phyloP scores from a whole-genome alignment of 2,888 invertebrate species.

The Mimumesa dahlbomi region DNA sequence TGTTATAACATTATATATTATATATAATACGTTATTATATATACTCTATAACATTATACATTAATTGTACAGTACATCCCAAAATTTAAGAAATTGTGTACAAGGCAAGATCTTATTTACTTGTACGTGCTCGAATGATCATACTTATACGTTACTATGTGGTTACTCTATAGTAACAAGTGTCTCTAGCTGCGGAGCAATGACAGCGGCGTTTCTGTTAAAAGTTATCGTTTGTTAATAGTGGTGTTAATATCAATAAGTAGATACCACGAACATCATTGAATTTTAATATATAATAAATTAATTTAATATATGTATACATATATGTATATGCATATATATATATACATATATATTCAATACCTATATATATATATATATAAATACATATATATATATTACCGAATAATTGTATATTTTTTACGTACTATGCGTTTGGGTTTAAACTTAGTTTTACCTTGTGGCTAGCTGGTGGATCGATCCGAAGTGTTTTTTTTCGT shows the following conservation, averaged over 20 bases:
- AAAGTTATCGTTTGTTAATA: slow-evolving; percentile 60
- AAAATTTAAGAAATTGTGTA: slow-evolving; percentile 43
- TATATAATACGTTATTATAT: slow-evolving; percentile 33
- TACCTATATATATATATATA: too few relatives aligned
- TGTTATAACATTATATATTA: slow-evolving; percentile 39
- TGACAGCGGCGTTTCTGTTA: slow-evolving; percentile 60
- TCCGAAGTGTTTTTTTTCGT: slow-evolving; percentile 75
- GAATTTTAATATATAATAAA: slow-evolving; percentile 45
- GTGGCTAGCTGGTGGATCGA: slow-evolving; percentile 78
- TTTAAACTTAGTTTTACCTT: slow-evolving; percentile 79
- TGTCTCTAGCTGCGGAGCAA: slow-evolving; percentile 60
- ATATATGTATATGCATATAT: too few relatives aligned
- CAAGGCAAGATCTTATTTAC: slow-evolving; percentile 33
- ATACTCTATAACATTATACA: slow-evolving; percentile 38
- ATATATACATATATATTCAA: too few relatives aligned
- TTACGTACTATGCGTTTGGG: slow-evolving; percentile 74
- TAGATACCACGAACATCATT: slow-evolving; percentile 55
- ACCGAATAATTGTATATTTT: slow-evolving; percentile 76
- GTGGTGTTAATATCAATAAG: slow-evolving; percentile 53
- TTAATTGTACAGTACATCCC: slow-evolving; percentile 32
- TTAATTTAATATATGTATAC: slow-evolving; percentile 53
- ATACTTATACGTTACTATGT: slow-evolving; percentile 43
- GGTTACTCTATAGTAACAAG: slow-evolving; percentile 53
- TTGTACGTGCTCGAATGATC: slow-evolving; percentile 33
- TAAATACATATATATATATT: too few relatives aligned